phyloP scores from a whole-genome alignment of 2,113 vertebrate genomes.

The Lepidothrix coronata region DNA sequence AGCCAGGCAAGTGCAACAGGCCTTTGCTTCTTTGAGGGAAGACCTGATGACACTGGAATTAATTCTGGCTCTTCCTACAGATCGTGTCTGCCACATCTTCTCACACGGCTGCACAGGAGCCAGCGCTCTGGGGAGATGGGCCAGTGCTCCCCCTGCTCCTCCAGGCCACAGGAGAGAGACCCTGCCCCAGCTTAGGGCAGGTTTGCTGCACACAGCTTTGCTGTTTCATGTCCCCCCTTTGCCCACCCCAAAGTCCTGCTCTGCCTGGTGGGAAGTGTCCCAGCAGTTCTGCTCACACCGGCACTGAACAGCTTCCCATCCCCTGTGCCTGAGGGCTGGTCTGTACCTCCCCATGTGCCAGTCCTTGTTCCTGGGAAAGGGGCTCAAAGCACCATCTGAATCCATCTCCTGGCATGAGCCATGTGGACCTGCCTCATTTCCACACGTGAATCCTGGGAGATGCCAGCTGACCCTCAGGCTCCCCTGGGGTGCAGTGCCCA shows the following conservation, averaged over 20 bases:
- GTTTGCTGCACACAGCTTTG: neutral
- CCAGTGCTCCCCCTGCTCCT: neutral
- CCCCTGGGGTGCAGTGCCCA: neutral
- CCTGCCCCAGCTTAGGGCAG: neutral
- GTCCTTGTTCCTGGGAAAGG: neutral
- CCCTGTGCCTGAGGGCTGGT: fast-evolving
- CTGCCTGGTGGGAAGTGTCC: neutral
- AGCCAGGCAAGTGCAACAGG: neutral
- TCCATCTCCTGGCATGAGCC: neutral
- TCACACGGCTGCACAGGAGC: neutral
- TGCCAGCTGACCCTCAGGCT: neutral
- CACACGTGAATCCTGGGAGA: neutral
- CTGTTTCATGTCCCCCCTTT: neutral
- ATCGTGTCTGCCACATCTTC: neutral
- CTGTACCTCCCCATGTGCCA: neutral
- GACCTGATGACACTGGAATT: neutral
- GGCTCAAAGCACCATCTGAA: neutral
- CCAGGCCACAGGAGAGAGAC: neutral
- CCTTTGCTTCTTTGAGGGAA: neutral
- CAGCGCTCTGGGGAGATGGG: neutral
- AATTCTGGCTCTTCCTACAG: neutral
- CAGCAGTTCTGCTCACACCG: fast-evolving
- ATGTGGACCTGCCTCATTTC: neutral
- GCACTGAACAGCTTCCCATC: fast-evolving
- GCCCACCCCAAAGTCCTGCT: neutral